Conservation (phyloP, 2,888 invertebrate genomes). For the Elmis aenea region DNA sequence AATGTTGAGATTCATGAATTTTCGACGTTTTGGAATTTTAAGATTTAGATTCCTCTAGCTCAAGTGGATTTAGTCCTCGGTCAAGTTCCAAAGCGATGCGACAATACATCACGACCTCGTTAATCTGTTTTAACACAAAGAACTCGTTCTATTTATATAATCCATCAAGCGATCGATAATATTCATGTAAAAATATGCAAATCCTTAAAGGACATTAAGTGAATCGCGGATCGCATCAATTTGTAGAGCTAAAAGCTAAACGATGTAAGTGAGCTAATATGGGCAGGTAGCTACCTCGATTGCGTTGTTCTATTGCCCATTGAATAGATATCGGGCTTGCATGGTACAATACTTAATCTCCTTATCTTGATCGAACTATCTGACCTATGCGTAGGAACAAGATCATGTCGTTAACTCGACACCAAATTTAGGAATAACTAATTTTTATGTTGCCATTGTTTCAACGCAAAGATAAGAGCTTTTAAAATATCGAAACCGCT, state of each 20-base stretch:
- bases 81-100: no score
- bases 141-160: no score
- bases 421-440: conserved; percentile 15
- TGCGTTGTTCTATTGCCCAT: conserved; percentile 19
- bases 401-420: conserved; percentile 14
- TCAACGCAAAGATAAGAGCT: not conserved
- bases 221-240: conserved; percentile 17
- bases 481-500: not conserved
- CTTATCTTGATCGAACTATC: conserved; percentile 19
- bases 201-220: conserved; percentile 13
- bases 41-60: no score
- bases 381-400: conserved; percentile 19
- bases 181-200: conserved; percentile 18
- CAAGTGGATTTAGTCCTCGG: no score
- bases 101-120: no score
- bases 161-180: no score
- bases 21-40: no score
- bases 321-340: conserved; percentile 20
- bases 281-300: conserved; percentile 18
- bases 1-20: no score
- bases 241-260: conserved; percentile 24
- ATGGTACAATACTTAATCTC: conserved; percentile 25
- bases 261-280: conserved; percentile 24
- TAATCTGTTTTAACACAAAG: no score
- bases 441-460: conserved; percentile 2